phyloP scores from a whole-genome alignment of 2,113 vertebrate genomes.

The Fregetta grallaria region DNA sequence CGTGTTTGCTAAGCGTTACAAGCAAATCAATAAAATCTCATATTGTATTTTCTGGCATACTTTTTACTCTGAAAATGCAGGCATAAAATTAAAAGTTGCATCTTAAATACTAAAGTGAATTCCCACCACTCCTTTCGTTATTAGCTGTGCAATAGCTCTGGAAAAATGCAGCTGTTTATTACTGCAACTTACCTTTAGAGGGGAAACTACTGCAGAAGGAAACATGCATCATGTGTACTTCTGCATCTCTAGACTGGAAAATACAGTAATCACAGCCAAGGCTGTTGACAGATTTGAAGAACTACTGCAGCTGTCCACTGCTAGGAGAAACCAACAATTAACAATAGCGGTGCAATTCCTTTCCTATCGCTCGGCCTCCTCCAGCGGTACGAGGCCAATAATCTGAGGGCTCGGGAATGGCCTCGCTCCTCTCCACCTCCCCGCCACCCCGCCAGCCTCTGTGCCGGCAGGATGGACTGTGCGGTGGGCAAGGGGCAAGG shows the following conservation, averaged over 20 bases:
- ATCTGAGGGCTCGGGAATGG: background rate
- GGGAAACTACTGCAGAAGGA: background rate
- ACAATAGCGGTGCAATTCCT: background rate
- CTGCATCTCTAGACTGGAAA: background rate
- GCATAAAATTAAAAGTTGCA: background rate
- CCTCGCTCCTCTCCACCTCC: no score
- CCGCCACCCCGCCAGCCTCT: background rate
- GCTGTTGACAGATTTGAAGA: background rate
- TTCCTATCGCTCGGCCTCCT: background rate
- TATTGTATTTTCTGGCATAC: background rate
- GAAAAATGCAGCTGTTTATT: background rate
- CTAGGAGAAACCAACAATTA: background rate
- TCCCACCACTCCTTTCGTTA: background rate
- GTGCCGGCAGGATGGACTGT: background rate
- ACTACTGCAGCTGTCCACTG: background rate
- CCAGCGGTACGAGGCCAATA: background rate
- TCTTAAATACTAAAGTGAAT: background rate
- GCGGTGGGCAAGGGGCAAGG: fast-evolving
- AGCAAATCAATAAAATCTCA: background rate
- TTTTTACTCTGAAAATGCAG: background rate
- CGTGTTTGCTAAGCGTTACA: background rate
- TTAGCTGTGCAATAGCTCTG: background rate
- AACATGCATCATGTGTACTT: background rate
- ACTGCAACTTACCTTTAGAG: background rate
- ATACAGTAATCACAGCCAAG: background rate